phyloP scores from a whole-genome alignment of 2,888 invertebrate species.

The Chalcosyrphus nemorum region DNA sequence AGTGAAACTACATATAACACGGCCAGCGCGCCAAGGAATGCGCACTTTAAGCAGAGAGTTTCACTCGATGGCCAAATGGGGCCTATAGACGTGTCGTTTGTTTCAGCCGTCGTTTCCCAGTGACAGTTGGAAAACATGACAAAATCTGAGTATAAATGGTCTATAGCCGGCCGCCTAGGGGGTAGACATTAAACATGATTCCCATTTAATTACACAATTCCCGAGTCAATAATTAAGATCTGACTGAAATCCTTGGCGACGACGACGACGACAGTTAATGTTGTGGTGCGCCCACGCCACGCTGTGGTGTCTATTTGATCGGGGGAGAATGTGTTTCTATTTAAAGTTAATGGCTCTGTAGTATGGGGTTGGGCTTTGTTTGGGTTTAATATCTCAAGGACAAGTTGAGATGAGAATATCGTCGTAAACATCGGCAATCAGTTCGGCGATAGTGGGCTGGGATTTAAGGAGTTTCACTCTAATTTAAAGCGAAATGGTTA shows the following conservation, averaged over 20 bases:
- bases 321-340: background rate
- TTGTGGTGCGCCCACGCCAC: background rate
- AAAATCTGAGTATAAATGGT: slow-evolving; percentile 18
- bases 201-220: slow-evolving; percentile 42
- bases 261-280: slow-evolving; percentile 7
- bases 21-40: slow-evolving; percentile 34
- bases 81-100: slow-evolving; percentile 21
- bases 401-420: background rate
- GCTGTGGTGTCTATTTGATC: background rate
- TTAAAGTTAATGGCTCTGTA: background rate
- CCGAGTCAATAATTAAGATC: slow-evolving; percentile 45
- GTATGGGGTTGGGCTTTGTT: background rate
- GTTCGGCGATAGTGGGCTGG: background rate
- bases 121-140: slow-evolving; percentile 31
- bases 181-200: slow-evolving; percentile 16
- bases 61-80: slow-evolving; percentile 19
- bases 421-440: background rate
- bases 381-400: slow-evolving; percentile 23
- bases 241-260: slow-evolving; percentile 17
- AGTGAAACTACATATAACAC: slow-evolving; percentile 45
- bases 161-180: background rate
- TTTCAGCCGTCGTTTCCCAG: background rate
- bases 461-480: background rate
- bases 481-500: background rate
- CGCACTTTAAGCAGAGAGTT: slow-evolving; percentile 32